phyloP scores from a whole-genome alignment of 2,888 invertebrate species.

The Drosophila anomalata region DNA sequence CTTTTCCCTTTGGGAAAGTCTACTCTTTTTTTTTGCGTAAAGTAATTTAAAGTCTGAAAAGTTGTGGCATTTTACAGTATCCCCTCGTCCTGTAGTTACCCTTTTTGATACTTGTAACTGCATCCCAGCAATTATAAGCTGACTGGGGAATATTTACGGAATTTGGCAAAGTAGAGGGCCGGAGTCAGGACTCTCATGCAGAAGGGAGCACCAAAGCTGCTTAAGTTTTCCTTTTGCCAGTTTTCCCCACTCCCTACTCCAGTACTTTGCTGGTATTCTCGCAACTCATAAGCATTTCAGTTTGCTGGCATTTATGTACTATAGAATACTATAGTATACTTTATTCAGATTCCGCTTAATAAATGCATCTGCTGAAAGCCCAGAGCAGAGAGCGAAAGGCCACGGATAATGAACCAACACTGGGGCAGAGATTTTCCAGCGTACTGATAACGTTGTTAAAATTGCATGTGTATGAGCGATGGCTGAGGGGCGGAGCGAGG shows the following conservation, averaged over 20 bases:
- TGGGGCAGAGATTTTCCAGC: conserved; percentile 13
- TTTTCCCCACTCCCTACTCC: conserved; percentile 33
- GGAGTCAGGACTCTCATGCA: conserved; percentile 48
- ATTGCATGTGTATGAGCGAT: conserved; percentile 3
- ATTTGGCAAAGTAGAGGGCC: conserved; percentile 51
- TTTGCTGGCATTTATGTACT: conserved; percentile 39
- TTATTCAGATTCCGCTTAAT: conserved; percentile 54
- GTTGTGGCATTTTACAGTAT: conserved; percentile 29
- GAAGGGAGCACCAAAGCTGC: conserved; percentile 47
- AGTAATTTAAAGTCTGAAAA: conserved; percentile 12
- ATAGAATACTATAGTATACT: conserved; percentile 59
- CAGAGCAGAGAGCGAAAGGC: conserved; percentile 12
- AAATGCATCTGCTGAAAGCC: conserved; percentile 36
- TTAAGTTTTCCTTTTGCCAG: conserved; percentile 36
- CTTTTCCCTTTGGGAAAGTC: conserved; percentile 17
- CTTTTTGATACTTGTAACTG: conserved; percentile 23
- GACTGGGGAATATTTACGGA: conserved; percentile 38
- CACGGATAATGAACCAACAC: conserved; percentile 35
- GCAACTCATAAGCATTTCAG: conserved; percentile 38
- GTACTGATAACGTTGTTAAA: conserved; percentile 42
- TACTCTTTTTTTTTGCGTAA: neutral
- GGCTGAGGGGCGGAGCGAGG: neutral
- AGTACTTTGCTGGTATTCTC: conserved; percentile 27
- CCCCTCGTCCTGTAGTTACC: neutral
- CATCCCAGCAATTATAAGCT: conserved; percentile 53